These are phyloP conservation scores for Paramormyrops hopkinsi DNA, from an alignment of 2,797 vertebrate species.

Conservation along the genomic window DNA sequence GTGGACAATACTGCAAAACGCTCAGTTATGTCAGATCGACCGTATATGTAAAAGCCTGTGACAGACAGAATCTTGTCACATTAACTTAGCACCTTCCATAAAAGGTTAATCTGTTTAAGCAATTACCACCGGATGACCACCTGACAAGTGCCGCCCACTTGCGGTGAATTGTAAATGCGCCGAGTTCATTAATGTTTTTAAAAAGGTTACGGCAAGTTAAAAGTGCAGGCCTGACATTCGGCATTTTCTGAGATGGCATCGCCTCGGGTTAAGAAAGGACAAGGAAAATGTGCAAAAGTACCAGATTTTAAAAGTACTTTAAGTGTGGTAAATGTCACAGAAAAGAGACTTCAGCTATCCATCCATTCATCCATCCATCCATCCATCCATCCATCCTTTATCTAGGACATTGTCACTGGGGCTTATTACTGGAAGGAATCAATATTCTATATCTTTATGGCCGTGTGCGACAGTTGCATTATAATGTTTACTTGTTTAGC, in stretches of 20 bases:
- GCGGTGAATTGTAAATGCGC: neutral
- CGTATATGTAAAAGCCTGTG: neutral
- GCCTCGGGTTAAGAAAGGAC: neutral
- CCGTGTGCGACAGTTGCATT: neutral
- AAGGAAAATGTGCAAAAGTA: neutral
- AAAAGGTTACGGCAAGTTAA: constrained; percentile 16
- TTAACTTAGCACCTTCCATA: neutral
- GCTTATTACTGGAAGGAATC: neutral
- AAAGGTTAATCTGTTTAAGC: constrained; percentile 18
- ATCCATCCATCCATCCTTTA: neutral
- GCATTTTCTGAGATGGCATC: neutral
- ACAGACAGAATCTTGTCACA: neutral
- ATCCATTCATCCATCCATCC: neutral
- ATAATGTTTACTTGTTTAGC: neutral
- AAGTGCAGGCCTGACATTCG: constrained; percentile 16
- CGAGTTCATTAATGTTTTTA: neutral
- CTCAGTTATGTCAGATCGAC: neutral
- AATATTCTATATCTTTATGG: neutral
- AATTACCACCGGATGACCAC: neutral
- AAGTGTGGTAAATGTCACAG: neutral
- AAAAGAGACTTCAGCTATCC: neutral
- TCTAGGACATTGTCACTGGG: neutral
- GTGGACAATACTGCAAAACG: neutral
- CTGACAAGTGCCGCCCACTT: neutral
- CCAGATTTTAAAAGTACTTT: neutral